Evolutionary conservation across 1,140 invertebrate genomes (phyloP).

Genomic region (Teleopsis dalmanni): DNA sequence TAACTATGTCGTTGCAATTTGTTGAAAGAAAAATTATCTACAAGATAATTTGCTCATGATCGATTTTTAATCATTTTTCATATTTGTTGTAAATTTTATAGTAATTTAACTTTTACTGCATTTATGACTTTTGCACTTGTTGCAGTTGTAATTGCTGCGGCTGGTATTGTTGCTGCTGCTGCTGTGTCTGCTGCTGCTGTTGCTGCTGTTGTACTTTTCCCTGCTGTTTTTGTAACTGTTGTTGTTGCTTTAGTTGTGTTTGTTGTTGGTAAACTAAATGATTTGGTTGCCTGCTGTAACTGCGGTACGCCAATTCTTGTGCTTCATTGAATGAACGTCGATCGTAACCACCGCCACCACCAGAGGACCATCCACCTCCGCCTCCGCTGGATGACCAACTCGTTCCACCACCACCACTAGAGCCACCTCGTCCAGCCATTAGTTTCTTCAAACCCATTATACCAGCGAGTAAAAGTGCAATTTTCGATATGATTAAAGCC

Average conservation of each 20-base stretch:
- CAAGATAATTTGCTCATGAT: no score
- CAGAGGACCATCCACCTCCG: constrained; percentile 54
- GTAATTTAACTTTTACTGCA: neutral
- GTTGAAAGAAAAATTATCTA: no score
- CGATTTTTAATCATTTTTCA: constrained; percentile 1
- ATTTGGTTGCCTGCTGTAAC: constrained; percentile 37
- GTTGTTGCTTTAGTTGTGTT: constrained; percentile 16
- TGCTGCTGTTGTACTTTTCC: constrained; percentile 13
- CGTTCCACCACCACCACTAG: constrained; percentile 47
- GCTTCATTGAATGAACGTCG: constrained; percentile 47
- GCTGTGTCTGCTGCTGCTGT: constrained; percentile 9
- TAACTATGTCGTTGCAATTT: no score
- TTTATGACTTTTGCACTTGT: constrained; percentile 25
- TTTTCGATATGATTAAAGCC: constrained; percentile 69
- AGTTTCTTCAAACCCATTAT: constrained; percentile 75
- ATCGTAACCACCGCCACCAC: constrained; percentile 48
- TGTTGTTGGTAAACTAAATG: constrained; percentile 10
- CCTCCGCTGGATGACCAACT: constrained; percentile 51
- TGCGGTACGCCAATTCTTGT: constrained; percentile 61
- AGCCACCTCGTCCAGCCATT: constrained; percentile 55
- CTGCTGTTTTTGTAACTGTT: constrained; percentile 19
- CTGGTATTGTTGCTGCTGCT: neutral
- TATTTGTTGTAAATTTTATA: constrained; percentile 9
- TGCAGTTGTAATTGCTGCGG: constrained; percentile 3
- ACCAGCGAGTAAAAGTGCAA: constrained; percentile 64